phyloP scores from a whole-genome alignment of 2,888 invertebrate genomes.

The Seladonia tumulorum region DNA sequence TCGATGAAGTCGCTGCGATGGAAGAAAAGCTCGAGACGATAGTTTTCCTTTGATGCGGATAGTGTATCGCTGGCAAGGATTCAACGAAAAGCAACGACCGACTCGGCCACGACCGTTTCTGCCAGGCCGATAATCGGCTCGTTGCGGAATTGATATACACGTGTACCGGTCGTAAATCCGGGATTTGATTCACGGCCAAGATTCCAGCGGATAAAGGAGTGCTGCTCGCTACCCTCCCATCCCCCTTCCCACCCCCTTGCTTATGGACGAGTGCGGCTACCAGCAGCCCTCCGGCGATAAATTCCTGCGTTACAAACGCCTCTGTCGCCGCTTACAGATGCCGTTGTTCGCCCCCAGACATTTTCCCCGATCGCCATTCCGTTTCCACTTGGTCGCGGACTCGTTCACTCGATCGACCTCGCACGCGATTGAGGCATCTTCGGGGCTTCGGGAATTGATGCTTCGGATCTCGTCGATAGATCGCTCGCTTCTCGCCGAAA shows the following conservation, averaged over 20 bases:
- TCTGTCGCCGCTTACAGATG: slow-evolving; percentile 48
- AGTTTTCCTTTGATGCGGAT: slow-evolving; percentile 59
- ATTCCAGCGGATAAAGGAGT: slow-evolving; percentile 71
- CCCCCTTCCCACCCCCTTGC: background rate
- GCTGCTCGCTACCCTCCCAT: background rate
- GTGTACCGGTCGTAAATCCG: slow-evolving; percentile 70
- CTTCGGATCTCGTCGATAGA: background rate
- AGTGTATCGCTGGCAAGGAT: slow-evolving; percentile 74
- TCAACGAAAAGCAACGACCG: slow-evolving; percentile 72
- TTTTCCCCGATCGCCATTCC: slow-evolving; percentile 12
- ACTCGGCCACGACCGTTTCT: slow-evolving; percentile 56
- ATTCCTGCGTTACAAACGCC: slow-evolving; percentile 65
- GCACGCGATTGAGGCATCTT: slow-evolving; percentile 14
- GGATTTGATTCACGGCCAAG: slow-evolving; percentile 79
- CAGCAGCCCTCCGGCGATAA: slow-evolving; percentile 61
- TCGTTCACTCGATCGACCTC: slow-evolving; percentile 12
- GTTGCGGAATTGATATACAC: slow-evolving; percentile 79
- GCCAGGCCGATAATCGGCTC: slow-evolving; percentile 79
- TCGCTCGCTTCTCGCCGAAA: background rate
- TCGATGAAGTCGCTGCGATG: slow-evolving; percentile 20
- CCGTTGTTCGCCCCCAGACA: slow-evolving; percentile 15
- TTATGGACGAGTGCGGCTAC: slow-evolving; percentile 39
- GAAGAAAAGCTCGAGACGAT: slow-evolving; percentile 31
- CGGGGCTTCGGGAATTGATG: background rate
- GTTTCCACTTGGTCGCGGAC: slow-evolving; percentile 22